Conservation (phyloP, 2,797 vertebrate genomes). For the Siniperca scherzeri region DNA sequence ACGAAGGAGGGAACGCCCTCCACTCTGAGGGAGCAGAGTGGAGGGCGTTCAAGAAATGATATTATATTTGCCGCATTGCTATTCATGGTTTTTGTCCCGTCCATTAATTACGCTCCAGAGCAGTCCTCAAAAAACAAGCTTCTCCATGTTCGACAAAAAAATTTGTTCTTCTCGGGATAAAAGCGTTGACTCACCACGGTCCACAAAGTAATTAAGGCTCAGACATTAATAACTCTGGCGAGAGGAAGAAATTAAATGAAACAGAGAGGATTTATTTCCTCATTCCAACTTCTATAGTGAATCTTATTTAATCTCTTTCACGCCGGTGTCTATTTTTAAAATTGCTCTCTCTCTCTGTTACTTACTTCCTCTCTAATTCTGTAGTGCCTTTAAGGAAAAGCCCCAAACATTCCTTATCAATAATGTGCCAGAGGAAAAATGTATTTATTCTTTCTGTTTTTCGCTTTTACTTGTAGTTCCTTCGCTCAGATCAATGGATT, state of each 20-base stretch:
- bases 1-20: slow-evolving; percentile 17
- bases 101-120: slow-evolving; percentile 69
- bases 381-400: slow-evolving; percentile 45
- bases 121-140: slow-evolving; percentile 53
- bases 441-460: slow-evolving; percentile 36
- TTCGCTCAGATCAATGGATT: slow-evolving; percentile 53
- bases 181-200: slow-evolving; percentile 54
- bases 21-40: slow-evolving; percentile 11
- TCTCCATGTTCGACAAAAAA: slow-evolving; percentile 47
- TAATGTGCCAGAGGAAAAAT: slow-evolving; percentile 49
- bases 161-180: slow-evolving; percentile 58
- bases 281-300: slow-evolving; percentile 49
- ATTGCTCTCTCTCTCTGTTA: slow-evolving; percentile 30
- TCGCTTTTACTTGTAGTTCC: slow-evolving; percentile 32
- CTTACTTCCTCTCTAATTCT: slow-evolving; percentile 44
- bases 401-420: slow-evolving; percentile 62
- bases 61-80: slow-evolving; percentile 66
- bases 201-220: slow-evolving; percentile 75
- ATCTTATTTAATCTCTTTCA: slow-evolving; percentile 61
- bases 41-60: slow-evolving; percentile 42
- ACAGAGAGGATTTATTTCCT: slow-evolving; percentile 72
- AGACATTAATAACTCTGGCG: slow-evolving; percentile 72
- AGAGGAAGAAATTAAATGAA: slow-evolving; percentile 69
- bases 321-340: slow-evolving; percentile 50
- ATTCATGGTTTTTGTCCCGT: slow-evolving; percentile 68